Conservation (phyloP, 2,113 vertebrate species). For the Dicrurus megarhynchus region DNA sequence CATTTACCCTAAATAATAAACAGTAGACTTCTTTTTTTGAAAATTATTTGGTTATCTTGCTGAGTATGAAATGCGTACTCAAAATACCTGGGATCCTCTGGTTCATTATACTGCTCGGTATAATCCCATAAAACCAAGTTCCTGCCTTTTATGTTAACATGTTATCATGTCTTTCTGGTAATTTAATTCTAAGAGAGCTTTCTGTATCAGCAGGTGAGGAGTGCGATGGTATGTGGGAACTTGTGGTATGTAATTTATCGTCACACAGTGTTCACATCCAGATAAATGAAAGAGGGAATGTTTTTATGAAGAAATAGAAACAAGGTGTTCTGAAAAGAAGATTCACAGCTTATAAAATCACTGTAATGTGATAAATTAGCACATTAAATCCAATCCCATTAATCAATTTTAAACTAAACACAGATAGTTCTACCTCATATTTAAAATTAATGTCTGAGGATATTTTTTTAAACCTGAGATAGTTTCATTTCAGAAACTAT, state of each 20-base stretch:
- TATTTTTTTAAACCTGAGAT: background rate
- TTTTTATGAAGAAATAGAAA: background rate
- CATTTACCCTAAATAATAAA: background rate
- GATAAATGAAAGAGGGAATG: background rate
- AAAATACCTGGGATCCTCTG: background rate
- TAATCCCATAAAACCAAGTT: background rate
- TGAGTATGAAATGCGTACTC: background rate
- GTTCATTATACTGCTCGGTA: background rate
- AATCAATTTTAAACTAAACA: background rate
- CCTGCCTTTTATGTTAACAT: background rate
- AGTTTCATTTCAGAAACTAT: constrained; percentile 22
- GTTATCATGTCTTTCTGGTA: background rate
- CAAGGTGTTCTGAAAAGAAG: background rate
- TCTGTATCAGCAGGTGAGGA: background rate
- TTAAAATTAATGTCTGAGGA: constrained; percentile 1
- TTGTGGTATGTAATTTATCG: background rate
- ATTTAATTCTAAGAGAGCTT: background rate
- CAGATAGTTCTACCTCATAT: background rate
- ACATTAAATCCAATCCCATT: background rate
- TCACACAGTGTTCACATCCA: background rate
- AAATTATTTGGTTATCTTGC: background rate
- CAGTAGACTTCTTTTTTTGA: background rate
- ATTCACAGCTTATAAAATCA: background rate
- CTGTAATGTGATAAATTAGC: background rate
- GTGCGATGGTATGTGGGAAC: fast-evolving